Percentiles rank a stretch among this genome's conserved stretches.
Conservation (phyloP, 2,113 vertebrate genomes). For the Catharus bicknelli region DNA sequence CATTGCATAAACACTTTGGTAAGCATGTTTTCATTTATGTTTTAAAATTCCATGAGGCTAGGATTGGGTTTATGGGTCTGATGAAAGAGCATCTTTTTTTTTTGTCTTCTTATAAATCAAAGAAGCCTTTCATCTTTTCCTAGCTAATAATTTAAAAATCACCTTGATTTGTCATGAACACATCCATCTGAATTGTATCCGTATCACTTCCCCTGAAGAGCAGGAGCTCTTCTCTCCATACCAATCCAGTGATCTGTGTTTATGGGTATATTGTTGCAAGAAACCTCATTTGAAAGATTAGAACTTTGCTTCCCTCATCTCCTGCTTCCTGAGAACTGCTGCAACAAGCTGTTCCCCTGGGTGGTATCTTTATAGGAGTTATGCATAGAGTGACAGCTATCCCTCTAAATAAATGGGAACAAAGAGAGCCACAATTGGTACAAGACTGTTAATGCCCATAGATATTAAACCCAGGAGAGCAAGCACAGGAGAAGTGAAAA, state of each 20-base stretch:
- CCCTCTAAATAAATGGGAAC: neutral
- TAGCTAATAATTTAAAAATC: neutral
- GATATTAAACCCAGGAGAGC: neutral
- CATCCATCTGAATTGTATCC: neutral
- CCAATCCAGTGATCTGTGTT: neutral
- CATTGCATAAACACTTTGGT: conserved; percentile 91
- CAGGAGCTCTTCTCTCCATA: neutral
- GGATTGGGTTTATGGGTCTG: neutral
- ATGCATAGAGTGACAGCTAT: neutral
- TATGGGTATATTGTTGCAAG: neutral
- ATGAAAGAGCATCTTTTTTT: neutral
- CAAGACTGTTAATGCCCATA: neutral
- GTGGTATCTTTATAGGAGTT: neutral
- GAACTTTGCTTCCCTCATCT: neutral
- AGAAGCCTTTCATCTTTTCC: neutral
- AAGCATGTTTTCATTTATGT: conserved; percentile 51
- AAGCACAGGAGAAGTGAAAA: neutral
- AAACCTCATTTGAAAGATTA: neutral
- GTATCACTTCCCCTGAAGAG: neutral
- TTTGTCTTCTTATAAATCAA: neutral
- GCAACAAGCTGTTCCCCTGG: neutral
- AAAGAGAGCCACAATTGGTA: neutral
- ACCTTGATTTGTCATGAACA: neutral
- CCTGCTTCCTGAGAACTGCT: neutral
- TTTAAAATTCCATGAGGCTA: neutral